Evolutionary conservation across 2,113 vertebrate genomes (phyloP), one percentile per base, ranked within the genome.

Genomic region (Gymnobelideus leadbeateri): DNA sequence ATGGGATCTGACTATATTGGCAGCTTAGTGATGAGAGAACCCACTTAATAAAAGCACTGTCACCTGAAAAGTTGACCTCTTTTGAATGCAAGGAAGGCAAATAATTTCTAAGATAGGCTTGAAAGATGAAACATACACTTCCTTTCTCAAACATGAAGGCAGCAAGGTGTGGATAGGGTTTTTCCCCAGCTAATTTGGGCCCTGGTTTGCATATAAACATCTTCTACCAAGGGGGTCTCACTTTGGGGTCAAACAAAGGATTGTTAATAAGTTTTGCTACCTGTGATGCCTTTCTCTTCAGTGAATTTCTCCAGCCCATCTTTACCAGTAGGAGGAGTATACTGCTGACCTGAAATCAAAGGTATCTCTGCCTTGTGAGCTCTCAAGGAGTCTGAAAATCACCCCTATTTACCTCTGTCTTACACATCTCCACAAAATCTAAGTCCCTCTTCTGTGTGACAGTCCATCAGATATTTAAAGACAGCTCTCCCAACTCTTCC

Each of bases 121-220:
- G 57, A 68, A 68, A 31, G 57, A 37, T 21, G n/a, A 84, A 43
- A 43, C 68, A 43, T 43, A 43, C 2, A 68, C 57, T n/a, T 24
- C 53, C 93, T 91, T 95, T 84, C 25, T 92, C 89, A 28, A 26
- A 57, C 53, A 89, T 21, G 91, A 61, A 94, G 93, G 31, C 50
- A 2, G 46, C 3, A 4, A n/a, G 61, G 51, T 77, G 90, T 43
- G 19, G 14, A 19, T n/a, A 84, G 68, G 68, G 68, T 84, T 84
- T 90, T 94, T 77, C 53, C 61, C 91, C 91, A 3, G 51, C 28
- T 94, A 46, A 26, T 51, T 54, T 89, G 57, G 91, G 46, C 2
- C 43, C 53, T 92, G 9, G 0, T 90, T 89, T 54, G n/a, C 47
- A 26, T 14, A 84, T 23, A 16, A 84, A 84, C n/a, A 84, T 84